Conservation (phyloP, 2,113 vertebrate species). For the Chaetodon auriga region DNA sequence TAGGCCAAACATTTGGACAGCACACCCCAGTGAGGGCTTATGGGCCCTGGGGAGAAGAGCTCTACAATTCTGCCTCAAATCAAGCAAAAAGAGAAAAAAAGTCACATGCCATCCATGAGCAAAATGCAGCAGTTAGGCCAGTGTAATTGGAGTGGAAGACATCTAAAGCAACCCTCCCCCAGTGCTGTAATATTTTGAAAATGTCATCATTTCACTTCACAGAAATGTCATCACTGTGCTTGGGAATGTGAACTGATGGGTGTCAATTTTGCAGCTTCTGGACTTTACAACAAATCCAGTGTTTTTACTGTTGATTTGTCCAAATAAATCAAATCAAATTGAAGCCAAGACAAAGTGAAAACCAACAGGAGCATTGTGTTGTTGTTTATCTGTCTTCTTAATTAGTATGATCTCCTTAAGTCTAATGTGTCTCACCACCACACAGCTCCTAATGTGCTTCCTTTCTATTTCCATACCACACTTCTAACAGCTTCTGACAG, state of each 20-base stretch:
- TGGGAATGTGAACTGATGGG: slow-evolving; percentile 36
- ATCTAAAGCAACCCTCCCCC: slow-evolving; percentile 9
- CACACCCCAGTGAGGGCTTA: slow-evolving; percentile 93
- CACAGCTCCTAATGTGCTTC: slow-evolving; percentile 13
- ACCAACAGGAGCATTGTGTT: background rate
- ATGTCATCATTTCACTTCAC: slow-evolving; percentile 58
- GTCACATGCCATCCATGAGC: slow-evolving; percentile 30
- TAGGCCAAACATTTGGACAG: slow-evolving; percentile 96
- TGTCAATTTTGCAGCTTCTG: slow-evolving; percentile 20
- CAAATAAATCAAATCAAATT: slow-evolving; percentile 19
- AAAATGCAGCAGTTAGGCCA: slow-evolving; percentile 20
- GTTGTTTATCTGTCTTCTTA: slow-evolving; percentile 27
- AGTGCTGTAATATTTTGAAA: slow-evolving; percentile 25
- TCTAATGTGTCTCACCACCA: slow-evolving; percentile 2
- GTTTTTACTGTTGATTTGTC: background rate
- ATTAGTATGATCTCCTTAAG: slow-evolving; percentile 24
- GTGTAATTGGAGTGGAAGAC: slow-evolving; percentile 62
- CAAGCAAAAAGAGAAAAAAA: slow-evolving; percentile 38
- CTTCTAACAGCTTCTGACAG: slow-evolving; percentile 61
- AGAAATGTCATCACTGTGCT: slow-evolving; percentile 65
- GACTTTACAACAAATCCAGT: background rate
- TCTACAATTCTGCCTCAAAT: slow-evolving; percentile 90
- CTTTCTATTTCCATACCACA: slow-evolving; percentile 17
- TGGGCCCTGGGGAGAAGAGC: slow-evolving; percentile 86
- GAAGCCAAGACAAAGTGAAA: slow-evolving; percentile 12